phyloP scores from a whole-genome alignment of 2,113 vertebrate genomes.

The Capricornis sumatraensis region DNA sequence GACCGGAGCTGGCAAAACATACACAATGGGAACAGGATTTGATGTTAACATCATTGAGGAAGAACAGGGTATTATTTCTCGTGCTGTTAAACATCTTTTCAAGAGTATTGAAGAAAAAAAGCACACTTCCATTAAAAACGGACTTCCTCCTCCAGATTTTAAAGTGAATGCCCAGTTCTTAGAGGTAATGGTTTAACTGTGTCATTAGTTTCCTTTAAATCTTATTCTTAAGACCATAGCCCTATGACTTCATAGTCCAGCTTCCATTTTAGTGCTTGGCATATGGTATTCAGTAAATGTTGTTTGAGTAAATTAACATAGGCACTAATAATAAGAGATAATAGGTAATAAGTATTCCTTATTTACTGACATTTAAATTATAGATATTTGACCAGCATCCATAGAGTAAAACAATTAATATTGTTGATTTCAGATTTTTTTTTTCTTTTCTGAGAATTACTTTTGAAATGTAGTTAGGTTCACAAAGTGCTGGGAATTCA shows the following conservation, averaged over 20 bases:
- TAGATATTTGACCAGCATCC: background rate
- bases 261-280: background rate
- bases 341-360: background rate
- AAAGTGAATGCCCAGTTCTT: conserved; percentile 98
- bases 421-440: background rate
- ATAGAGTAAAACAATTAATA: background rate
- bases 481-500: background rate
- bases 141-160: conserved; percentile 94
- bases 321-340: background rate
- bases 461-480: background rate
- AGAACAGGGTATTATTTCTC: conserved; percentile 96
- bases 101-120: conserved; percentile 92
- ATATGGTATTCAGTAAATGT: background rate
- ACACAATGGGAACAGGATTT: conserved; percentile 98
- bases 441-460: background rate
- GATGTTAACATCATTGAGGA: conserved; percentile 92
- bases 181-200: conserved; percentile 84
- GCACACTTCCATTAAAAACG: conserved; percentile 87
- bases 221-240: background rate
- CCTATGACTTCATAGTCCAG: background rate
- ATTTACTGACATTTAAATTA: background rate
- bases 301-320: background rate
- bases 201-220: conserved; percentile 5
- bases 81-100: conserved; percentile 94
- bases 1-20: conserved; percentile 98